Base-by-base conservation (phyloP, 2,113 vertebrate species). In the Opisthocomus hoazin region DNA sequence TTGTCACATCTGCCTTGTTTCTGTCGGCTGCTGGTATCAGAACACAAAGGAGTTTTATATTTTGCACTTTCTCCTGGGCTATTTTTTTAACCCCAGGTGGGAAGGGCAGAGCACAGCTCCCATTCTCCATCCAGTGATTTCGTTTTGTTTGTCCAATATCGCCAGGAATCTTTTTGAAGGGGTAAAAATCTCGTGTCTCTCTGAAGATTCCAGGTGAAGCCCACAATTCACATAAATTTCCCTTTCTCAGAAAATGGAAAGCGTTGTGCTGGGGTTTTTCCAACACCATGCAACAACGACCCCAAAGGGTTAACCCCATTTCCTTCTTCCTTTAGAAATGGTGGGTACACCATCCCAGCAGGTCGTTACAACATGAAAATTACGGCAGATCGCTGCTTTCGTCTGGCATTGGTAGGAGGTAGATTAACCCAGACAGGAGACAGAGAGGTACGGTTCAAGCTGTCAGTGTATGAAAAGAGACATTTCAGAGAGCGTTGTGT, bases 21-120 rank as follows among this genome's bases (percentile, higher is more conserved):
- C 36, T 37, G 18, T 75, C n/a, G 80, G 7, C 8, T 48, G 54
- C 79, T 84, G 19, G 0, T 19, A 36, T 24, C 48, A 15, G 34
- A 77, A 34, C 15, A 32, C 30, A 20, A 29, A 36, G 37, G 11
- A 41, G 24, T 91, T 60, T 36, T 26, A 6, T 2, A 56, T 39
- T 22, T 87, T 53, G 41, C 1, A 0, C 29, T 90, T 54, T 22
- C 11, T 10, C 20, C 3, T 3, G 23, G 32, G 36, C 1, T 7
- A 8, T 51, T 17, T 43, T 54, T 43, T 41, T 23, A 19, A 45
- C 12, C 12, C 26, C 18, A 4, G 8, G 8, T 2, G 27, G 19
- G 41, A 87, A 88, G 7, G 15, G 30, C 68, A 83, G 20, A 83
- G 27, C 15, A 8, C 22, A 53, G 15, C 9, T 63, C 27, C 73